Base-by-base conservation (phyloP, 2,113 vertebrate genomes). In the Zonotrichia leucophrys region DNA sequence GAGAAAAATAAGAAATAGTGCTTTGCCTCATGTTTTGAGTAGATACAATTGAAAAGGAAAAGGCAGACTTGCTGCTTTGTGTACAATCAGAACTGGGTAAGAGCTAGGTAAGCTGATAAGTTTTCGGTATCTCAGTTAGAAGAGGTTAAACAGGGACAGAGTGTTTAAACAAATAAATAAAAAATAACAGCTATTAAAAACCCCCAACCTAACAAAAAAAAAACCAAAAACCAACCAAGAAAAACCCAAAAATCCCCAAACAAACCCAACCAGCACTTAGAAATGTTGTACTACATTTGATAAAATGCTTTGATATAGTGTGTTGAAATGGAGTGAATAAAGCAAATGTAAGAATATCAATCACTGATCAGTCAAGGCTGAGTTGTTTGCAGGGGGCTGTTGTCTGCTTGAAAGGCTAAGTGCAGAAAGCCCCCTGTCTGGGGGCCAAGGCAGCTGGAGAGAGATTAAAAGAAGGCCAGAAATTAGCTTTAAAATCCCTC, bases 181-280 rank as follows among this genome's bases (percentile, higher is more conserved):
- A 78, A 44, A 58, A 2, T 2, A 14, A 12, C 7, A 20, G 20
- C 5, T 44, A 5, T 9, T 56, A n/a, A 59, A 27, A 42, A 6
- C 0, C 4, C 12, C 24, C 13, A 69, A 35, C 10, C 5, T 53
- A 63, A 15, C 5, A 23, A 37, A 10, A 37, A 53, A 19, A 24
- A 14, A 14, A 37, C n/a, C n/a, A 30, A 18, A 30, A 28, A 52
- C 12, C 22, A 49, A 49, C 23, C n/a, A n/a, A n/a, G n/a, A 49
- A 49, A 24, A 49, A 24, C 12, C 46, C 21, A 22, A 49, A 49
- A 46, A 22, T 11, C 47, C 22, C 47, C 46, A 22, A 44, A 44
- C 49, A 52, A 72, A 49, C 24, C 4, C 5, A 84, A 12, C 4
- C 5, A 91, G 1, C 16, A 60, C 16, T 70, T 37, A 35, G 0